Conservation (phyloP, 2,113 vertebrate genomes). For the Toxotes chatareus region DNA sequence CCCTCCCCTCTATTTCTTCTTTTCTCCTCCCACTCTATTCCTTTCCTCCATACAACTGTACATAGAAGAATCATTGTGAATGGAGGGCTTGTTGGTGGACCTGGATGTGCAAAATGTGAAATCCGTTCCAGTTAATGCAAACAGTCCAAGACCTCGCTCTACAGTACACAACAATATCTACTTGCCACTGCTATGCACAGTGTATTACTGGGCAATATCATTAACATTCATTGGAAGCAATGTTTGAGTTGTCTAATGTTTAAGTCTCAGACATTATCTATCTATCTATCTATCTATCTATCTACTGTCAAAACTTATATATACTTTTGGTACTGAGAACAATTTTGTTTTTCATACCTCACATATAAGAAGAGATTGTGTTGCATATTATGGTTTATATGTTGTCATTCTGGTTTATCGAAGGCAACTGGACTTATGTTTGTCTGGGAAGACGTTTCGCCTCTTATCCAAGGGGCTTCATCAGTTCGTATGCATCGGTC, state of each 20-base stretch:
- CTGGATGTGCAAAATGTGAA: background rate
- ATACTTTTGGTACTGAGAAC: too few relatives aligned
- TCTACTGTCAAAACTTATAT: background rate
- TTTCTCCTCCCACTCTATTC: constrained; percentile 59
- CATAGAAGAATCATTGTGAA: background rate
- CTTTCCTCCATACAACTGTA: constrained; percentile 35
- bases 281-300: constrained; percentile 1
- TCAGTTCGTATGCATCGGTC: too few relatives aligned
- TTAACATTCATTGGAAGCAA: too few relatives aligned
- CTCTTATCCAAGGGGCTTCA: too few relatives aligned
- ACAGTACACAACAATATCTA: background rate
- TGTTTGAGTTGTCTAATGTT: too few relatives aligned
- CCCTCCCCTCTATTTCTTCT: constrained; percentile 69
- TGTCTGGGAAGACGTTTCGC: too few relatives aligned
- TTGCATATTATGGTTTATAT: background rate
- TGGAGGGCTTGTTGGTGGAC: background rate
- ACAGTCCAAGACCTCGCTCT: background rate
- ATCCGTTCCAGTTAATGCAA: too few relatives aligned
- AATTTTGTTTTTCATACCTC: too few relatives aligned
- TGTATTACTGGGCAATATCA: background rate
- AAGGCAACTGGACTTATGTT: too few relatives aligned
- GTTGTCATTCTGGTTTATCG: too few relatives aligned
- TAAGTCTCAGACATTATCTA: background rate
- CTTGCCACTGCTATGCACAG: background rate
- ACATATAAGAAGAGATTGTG: too few relatives aligned